Percentiles rank a stretch among this genome's conserved stretches.
These are phyloP conservation scores for Drosophila barbarae DNA, from an alignment of 2,888 invertebrate species.

Conservation along the genomic window DNA sequence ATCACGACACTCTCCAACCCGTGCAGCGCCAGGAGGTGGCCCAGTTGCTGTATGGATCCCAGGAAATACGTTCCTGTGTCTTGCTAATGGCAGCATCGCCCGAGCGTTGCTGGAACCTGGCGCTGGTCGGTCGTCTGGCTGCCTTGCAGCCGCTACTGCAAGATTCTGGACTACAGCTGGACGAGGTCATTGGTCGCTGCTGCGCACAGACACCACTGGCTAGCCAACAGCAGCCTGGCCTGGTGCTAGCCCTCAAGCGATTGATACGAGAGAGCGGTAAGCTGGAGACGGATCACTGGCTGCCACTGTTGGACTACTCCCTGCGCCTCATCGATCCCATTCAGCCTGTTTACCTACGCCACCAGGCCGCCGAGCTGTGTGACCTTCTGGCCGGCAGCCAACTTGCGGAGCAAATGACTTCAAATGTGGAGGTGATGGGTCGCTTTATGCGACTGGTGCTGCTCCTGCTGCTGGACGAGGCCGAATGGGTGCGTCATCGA, in stretches of 20 bases:
- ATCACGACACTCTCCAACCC: conserved; percentile 48
- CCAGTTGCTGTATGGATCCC: conserved; percentile 30
- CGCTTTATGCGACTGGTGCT: conserved; percentile 66
- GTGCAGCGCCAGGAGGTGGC: conserved; percentile 43
- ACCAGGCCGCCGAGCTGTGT: conserved; percentile 66
- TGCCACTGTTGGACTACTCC: conserved; percentile 63
- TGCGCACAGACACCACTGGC: conserved; percentile 10
- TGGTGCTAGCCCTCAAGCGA: conserved; percentile 70
- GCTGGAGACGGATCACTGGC: conserved; percentile 52
- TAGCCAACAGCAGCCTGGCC: conserved; percentile 66
- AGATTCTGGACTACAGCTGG: conserved; percentile 43
- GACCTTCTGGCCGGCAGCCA: conserved; percentile 49
- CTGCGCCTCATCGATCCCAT: conserved; percentile 63
- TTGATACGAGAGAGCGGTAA: conserved; percentile 44
- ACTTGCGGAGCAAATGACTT: conserved; percentile 19
- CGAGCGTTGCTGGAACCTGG: conserved; percentile 52
- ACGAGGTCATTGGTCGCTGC: conserved; percentile 58
- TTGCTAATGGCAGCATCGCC: conserved; percentile 25
- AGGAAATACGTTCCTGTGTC: neutral
- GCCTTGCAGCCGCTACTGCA: conserved; percentile 63
- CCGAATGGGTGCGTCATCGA: conserved; percentile 69
- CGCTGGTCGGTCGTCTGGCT: conserved; percentile 61
- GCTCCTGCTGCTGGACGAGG: conserved; percentile 75
- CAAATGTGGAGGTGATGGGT: conserved; percentile 62
- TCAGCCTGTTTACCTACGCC: conserved; percentile 67